These are phyloP conservation scores for Drosophila bunnanda DNA, from an alignment of 2,888 invertebrate genomes.

Conservation along the genomic window DNA sequence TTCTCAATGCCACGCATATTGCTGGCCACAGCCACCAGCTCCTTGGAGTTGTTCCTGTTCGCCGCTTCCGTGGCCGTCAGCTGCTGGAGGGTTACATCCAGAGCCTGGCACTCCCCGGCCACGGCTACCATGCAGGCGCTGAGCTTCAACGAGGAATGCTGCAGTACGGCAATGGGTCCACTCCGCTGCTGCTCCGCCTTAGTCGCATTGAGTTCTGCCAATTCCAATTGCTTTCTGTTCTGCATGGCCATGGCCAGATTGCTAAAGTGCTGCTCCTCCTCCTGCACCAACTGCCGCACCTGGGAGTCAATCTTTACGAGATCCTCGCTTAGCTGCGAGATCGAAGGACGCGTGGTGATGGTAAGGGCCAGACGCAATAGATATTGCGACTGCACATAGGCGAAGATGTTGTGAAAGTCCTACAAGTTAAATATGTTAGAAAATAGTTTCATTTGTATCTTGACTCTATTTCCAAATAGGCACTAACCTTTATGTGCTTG, in stretches of 20 bases:
- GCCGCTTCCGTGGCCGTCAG: conserved; percentile 79
- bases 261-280: conserved; percentile 83
- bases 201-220: conserved; percentile 73
- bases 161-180: conserved; percentile 81
- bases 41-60: conserved; percentile 76
- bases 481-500: conserved; percentile 82
- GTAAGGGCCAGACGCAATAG: conserved; percentile 83
- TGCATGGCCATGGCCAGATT: conserved; percentile 79
- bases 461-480: not conserved
- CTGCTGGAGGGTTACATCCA: conserved; percentile 82
- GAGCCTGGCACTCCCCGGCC: conserved; percentile 83
- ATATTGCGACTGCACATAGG: conserved; percentile 84
- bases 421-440: conserved; percentile 40
- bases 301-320: conserved; percentile 78
- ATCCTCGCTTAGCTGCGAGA: conserved; percentile 75
- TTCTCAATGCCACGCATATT: conserved; percentile 83
- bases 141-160: conserved; percentile 83
- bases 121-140: conserved; percentile 84
- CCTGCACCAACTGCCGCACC: conserved; percentile 80
- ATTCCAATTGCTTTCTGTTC: conserved; percentile 77
- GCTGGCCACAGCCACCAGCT: conserved; percentile 81
- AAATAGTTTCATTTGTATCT: not conserved
- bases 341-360: conserved; percentile 78
- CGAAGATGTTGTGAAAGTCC: conserved; percentile 85
- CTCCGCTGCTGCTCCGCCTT: conserved; percentile 74